phyloP scores from a whole-genome alignment of 2,113 vertebrate species.

The Aphyosemion australe region DNA sequence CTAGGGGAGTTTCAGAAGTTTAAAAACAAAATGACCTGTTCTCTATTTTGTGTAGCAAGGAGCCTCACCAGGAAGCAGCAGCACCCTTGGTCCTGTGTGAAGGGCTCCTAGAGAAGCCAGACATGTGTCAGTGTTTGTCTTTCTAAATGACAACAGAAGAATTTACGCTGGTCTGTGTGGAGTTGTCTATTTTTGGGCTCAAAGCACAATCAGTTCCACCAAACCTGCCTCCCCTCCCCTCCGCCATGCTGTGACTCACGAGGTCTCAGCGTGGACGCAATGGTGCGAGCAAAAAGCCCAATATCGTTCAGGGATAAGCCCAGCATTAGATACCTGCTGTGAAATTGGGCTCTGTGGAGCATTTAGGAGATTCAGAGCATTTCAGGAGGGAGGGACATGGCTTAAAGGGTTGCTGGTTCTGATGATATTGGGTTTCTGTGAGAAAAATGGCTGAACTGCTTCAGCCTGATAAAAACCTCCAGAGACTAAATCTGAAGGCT shows the following conservation, averaged over 20 bases:
- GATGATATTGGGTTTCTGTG: slow-evolving; percentile 58
- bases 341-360: slow-evolving; percentile 57
- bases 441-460: slow-evolving; percentile 43
- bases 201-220: slow-evolving; percentile 73
- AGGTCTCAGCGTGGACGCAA: slow-evolving; percentile 52
- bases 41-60: too few relatives aligned
- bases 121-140: too few relatives aligned
- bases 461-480: neutral
- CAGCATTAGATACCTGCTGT: slow-evolving; percentile 71
- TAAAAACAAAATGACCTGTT: too few relatives aligned
- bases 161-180: slow-evolving; percentile 4
- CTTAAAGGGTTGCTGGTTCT: slow-evolving; percentile 13
- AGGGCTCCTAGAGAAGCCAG: too few relatives aligned
- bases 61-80: too few relatives aligned
- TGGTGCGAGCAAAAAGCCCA: slow-evolving; percentile 62
- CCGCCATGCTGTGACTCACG: slow-evolving; percentile 18
- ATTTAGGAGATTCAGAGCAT: slow-evolving; percentile 53
- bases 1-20: too few relatives aligned
- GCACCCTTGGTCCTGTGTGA: too few relatives aligned
- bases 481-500: slow-evolving; percentile 8
- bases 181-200: slow-evolving; percentile 19
- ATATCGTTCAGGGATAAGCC: slow-evolving; percentile 74
- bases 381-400: slow-evolving; percentile 12
- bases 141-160: too few relatives aligned
- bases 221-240: slow-evolving; percentile 29